Percentiles rank a stretch among this genome's conserved stretches.
phyloP scores from a whole-genome alignment of 2,113 vertebrate species.

The Azemiops feae region DNA sequence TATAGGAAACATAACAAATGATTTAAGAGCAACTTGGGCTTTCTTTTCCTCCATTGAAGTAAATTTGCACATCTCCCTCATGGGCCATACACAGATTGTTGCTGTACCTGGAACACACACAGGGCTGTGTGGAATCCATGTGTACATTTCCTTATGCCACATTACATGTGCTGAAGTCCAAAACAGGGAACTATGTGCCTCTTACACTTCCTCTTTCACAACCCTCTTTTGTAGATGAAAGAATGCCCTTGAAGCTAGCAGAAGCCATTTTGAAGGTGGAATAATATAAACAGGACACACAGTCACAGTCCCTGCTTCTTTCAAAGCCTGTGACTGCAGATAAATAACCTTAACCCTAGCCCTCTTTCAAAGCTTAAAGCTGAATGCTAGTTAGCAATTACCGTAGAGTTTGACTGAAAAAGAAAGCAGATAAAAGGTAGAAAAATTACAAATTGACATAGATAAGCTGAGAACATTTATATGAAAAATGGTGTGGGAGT shows the following conservation, averaged over 20 bases:
- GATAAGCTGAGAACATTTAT: background rate
- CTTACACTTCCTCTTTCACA: background rate
- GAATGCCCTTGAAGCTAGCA: background rate
- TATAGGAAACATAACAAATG: background rate
- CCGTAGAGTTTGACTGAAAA: background rate
- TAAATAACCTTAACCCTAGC: background rate
- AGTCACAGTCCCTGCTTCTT: background rate
- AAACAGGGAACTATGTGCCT: background rate
- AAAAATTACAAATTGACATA: background rate
- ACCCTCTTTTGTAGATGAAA: background rate
- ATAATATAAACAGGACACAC: background rate
- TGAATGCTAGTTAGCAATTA: background rate
- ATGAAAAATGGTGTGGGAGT: background rate
- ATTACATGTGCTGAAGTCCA: background rate
- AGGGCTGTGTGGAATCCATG: background rate
- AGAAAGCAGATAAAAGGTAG: background rate
- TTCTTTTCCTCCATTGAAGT: background rate
- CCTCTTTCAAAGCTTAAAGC: background rate
- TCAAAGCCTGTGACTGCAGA: background rate
- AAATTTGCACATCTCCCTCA: background rate
- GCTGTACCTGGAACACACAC: background rate
- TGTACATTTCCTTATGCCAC: background rate
- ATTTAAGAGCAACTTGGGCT: background rate
- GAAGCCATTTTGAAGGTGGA: background rate
- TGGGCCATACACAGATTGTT: background rate